These are phyloP conservation scores for Samia ricini DNA, from an alignment of 1,140 invertebrate species.

Conservation along the genomic window DNA sequence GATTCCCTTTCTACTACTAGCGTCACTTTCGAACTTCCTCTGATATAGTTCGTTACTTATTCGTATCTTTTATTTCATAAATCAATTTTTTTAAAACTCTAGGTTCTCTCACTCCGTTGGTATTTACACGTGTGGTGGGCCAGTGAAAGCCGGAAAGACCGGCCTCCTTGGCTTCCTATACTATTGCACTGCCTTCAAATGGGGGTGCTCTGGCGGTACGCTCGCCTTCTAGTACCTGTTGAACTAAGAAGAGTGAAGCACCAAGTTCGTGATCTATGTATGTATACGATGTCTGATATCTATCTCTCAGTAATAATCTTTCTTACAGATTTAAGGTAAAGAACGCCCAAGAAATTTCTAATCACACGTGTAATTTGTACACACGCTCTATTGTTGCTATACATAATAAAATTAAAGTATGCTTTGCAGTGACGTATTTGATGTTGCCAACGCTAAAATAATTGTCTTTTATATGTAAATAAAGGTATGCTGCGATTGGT, in stretches of 20 bases:
- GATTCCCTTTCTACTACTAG: too few relatives aligned
- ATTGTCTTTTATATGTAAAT: too few relatives aligned
- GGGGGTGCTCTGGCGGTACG: conserved; percentile 93
- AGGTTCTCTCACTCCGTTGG: conserved; percentile 79
- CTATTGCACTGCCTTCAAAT: conserved; percentile 87
- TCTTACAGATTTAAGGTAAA: too few relatives aligned
- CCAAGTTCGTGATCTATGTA: conserved; percentile 84
- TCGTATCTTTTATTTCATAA: conserved; percentile 32
- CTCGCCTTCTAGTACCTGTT: conserved; percentile 91
- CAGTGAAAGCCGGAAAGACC: conserved; percentile 50
- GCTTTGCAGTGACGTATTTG: too few relatives aligned
- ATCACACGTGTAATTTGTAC: too few relatives aligned
- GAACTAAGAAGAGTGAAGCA: conserved; percentile 89
- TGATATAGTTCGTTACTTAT: too few relatives aligned
- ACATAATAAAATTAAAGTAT: too few relatives aligned
- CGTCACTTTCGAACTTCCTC: too few relatives aligned
- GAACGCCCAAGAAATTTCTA: too few relatives aligned
- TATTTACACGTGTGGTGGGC: conserved; percentile 74
- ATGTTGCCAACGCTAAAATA: too few relatives aligned
- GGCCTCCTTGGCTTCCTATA: conserved; percentile 78
- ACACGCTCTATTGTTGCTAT: too few relatives aligned
- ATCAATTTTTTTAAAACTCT: not conserved
- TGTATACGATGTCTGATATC: conserved; percentile 30
- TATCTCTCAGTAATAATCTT: too few relatives aligned
- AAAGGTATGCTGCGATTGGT: conserved; percentile 87